Base-by-base conservation (phyloP, 2,113 vertebrate species). In the Stictonetta naevosa region DNA sequence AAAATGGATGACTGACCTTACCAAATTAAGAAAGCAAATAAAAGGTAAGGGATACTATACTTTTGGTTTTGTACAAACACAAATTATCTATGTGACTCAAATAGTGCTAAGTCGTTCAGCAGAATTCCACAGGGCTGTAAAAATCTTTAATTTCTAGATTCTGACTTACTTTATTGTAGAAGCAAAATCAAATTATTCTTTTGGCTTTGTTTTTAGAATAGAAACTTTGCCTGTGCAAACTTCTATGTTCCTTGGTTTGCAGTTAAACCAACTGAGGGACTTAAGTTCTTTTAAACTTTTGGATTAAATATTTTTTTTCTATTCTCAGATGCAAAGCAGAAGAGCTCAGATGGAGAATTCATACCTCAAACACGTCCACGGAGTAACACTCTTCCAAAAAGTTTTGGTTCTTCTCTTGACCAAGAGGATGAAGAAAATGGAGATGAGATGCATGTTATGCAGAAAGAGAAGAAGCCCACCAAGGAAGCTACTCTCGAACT, bases 1-100 rank as follows among this genome's bases (percentile, higher is more conserved):
- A 93, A 99, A 99, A 88, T 99, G 99, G 99, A 99, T 99, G 99
- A 99, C 99, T 33, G 99, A 99, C 94, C 98, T 99, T 96, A 99
- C 99, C 83, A 99, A 99, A 98, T 96, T 99, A 96, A 99, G 98
- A 97, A 98, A 99, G 96, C 99, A 99, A 97, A 99, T 99, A 93
- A 99, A 99, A 99, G 99, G 99, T 99, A 98, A 91, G 69, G 50
- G 46, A 55, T 87, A 15, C 29, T 87, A 4, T 50, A 40, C 11
- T 91, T 38, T 12, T 79, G 19, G 0, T 73, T 75, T 59, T 60
- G 36, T 69, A 36, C 33, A 59, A 92, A 46, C 38, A 52, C 10
- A 82, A n/a, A 50, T 73, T 6, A 33, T 26, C 46, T 52, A 2
- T 1, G 0, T 83, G 52, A 73, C 38, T 87, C 8, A 76, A 90